phyloP scores from a whole-genome alignment of 2,797 vertebrate genomes.

The Halcyon chelicuti region DNA sequence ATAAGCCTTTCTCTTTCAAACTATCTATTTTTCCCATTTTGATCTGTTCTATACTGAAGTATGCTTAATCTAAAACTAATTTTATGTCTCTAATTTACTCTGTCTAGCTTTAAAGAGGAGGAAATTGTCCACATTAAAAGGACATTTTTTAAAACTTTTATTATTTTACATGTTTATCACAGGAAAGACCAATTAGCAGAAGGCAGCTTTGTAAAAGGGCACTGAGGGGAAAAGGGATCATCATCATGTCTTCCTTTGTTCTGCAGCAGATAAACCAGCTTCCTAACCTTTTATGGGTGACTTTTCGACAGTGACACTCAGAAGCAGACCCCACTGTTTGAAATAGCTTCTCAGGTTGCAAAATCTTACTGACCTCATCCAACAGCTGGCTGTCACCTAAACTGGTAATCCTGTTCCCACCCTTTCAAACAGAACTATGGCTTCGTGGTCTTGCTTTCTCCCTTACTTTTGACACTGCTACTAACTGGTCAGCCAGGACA shows the following conservation, averaged over 20 bases:
- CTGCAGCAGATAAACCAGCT: not conserved
- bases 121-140: not conserved
- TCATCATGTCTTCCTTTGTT: not conserved
- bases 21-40: not conserved
- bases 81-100: not conserved
- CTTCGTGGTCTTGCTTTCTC: not conserved
- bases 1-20: not conserved
- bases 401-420: not conserved
- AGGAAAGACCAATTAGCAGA: not conserved
- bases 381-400: not conserved
- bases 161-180: fast-evolving
- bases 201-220: not conserved
- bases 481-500: not conserved
- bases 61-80: not conserved
- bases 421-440: not conserved
- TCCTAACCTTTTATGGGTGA: not conserved
- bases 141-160: fast-evolving
- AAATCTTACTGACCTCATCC: not conserved
- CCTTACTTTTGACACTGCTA: not conserved
- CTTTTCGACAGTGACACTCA: not conserved
- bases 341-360: not conserved
- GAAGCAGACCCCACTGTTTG: not conserved
- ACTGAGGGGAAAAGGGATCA: not conserved
- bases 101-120: not conserved
- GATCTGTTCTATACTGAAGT: not conserved